phyloP scores from a whole-genome alignment of 2,797 vertebrate species.

The Iguana delicatissima region DNA sequence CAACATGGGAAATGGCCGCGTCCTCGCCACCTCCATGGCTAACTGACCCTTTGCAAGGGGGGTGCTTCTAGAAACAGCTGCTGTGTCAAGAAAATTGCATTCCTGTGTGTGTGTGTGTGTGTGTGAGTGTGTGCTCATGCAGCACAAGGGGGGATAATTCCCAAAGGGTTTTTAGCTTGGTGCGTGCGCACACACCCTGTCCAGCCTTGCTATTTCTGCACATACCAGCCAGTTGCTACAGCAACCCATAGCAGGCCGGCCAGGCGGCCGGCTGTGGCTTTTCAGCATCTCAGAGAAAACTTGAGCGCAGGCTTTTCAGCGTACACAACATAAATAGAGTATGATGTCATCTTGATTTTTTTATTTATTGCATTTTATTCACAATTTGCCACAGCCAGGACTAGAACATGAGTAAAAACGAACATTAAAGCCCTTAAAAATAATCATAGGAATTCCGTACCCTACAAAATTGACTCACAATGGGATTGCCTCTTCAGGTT shows the following conservation, averaged over 20 bases:
- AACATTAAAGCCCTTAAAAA: too few relatives aligned
- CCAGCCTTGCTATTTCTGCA: not conserved
- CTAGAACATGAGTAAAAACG: too few relatives aligned
- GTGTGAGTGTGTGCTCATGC: too few relatives aligned
- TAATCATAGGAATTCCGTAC: too few relatives aligned
- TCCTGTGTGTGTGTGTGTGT: fast-evolving
- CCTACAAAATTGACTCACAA: too few relatives aligned
- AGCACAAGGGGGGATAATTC: not conserved
- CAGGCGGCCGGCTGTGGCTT: too few relatives aligned
- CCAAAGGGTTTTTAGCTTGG: not conserved
- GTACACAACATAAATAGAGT: not conserved
- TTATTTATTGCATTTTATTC: too few relatives aligned
- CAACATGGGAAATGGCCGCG: too few relatives aligned
- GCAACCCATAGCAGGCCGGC: not conserved
- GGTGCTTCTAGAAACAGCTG: not conserved
- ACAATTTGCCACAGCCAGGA: not conserved
- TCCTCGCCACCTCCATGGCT: not conserved
- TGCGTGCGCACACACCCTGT: too few relatives aligned
- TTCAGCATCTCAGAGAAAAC: not conserved
- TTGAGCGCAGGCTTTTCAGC: not conserved
- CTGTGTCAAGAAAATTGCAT: not conserved
- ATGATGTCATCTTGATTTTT: too few relatives aligned
- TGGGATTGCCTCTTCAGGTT: too few relatives aligned
- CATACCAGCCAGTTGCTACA: not conserved
- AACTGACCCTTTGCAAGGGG: too few relatives aligned